Conservation (phyloP, 2,113 vertebrate species). For the Anas platyrhynchos region DNA sequence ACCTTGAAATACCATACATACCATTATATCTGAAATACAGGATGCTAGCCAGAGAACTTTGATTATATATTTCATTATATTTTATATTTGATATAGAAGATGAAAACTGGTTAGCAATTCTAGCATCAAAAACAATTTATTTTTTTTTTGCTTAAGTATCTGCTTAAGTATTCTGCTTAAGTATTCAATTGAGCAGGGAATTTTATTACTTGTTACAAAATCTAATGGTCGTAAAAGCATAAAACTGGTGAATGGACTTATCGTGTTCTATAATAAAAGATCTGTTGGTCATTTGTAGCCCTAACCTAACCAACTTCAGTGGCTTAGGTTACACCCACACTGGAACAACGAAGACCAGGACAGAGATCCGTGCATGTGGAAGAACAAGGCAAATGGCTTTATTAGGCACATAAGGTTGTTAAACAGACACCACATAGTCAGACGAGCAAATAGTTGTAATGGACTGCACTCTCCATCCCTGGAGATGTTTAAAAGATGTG, state of each 20-base stretch:
- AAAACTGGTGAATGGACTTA: neutral
- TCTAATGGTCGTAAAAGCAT: neutral
- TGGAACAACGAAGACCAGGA: neutral
- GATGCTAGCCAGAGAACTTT: neutral
- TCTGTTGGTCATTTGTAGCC: neutral
- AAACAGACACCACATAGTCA: neutral
- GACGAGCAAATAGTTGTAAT: neutral
- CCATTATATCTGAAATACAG: neutral
- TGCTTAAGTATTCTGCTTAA: neutral
- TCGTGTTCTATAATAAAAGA: neutral
- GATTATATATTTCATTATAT: neutral
- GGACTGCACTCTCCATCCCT: neutral
- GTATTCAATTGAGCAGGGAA: neutral
- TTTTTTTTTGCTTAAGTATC: neutral
- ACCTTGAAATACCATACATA: neutral
- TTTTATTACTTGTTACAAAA: neutral
- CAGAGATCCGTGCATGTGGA: neutral
- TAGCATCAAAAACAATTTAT: neutral
- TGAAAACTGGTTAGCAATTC: neutral
- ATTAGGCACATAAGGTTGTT: neutral
- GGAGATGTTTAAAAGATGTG: no score
- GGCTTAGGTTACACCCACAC: neutral
- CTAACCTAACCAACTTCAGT: neutral
- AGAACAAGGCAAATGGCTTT: neutral
- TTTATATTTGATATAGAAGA: neutral